Evolutionary conservation across 2,888 invertebrate genomes (phyloP).

Genomic region (Neoascia interrupta): DNA sequence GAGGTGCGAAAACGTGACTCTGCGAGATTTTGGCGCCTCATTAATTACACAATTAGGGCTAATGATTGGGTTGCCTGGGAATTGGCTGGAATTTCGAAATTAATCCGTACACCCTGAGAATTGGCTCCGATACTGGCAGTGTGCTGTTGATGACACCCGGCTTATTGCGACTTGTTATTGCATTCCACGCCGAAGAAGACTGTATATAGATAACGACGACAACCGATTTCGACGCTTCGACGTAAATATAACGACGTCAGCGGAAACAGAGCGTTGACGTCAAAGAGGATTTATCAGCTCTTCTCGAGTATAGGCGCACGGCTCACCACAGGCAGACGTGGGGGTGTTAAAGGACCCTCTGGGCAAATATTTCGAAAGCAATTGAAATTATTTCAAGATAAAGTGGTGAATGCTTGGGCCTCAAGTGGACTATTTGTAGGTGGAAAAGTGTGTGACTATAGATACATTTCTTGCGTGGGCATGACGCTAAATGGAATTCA

Average conservation of each 20-base stretch:
- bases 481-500: constrained; percentile 27
- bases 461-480: not conserved
- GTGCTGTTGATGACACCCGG: constrained; percentile 3
- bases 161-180: too few species aligned
- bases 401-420: not conserved
- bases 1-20: constrained; percentile 59
- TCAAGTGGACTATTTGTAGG: constrained; percentile 23
- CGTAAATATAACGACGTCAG: constrained; percentile 23
- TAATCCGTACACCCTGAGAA: constrained; percentile 8
- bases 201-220: too few species aligned
- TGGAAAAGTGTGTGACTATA: not conserved
- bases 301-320: not conserved
- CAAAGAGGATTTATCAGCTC: constrained; percentile 39
- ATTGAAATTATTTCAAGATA: not conserved
- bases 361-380: constrained; percentile 35
- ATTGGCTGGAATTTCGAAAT: constrained; percentile 41
- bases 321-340: too few species aligned
- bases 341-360: constrained; percentile 29
- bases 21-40: constrained; percentile 64
- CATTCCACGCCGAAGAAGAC: too few species aligned
- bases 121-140: not conserved
- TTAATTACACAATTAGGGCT: constrained; percentile 65
- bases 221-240: not conserved
- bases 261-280: constrained; percentile 55
- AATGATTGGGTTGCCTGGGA: constrained; percentile 35